Percentiles rank a stretch among this genome's conserved stretches.
Evolutionary conservation across 2,888 invertebrate species (phyloP).

Genomic region (Zygothrica quintamaculata): DNA sequence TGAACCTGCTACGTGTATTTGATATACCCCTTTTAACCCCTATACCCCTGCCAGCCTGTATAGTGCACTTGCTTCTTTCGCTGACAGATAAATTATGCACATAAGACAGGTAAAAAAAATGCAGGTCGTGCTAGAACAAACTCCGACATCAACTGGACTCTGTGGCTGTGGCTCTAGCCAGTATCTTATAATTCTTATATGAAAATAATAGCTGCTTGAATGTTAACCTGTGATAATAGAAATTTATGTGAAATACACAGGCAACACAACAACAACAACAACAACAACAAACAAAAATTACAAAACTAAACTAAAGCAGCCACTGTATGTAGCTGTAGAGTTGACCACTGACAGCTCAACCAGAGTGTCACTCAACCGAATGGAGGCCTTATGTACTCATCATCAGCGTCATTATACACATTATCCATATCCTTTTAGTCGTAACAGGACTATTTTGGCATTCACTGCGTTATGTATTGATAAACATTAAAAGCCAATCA

Average conservation of each 20-base stretch:
- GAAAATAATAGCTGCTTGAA: conserved; percentile 74
- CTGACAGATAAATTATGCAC: conserved; percentile 75
- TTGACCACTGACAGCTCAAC: conserved; percentile 33
- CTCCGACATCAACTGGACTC: conserved; percentile 4
- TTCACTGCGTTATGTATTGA: conserved; percentile 70
- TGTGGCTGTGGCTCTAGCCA: conserved; percentile 40
- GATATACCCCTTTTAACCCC: conserved; percentile 23
- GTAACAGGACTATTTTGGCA: conserved; percentile 22
- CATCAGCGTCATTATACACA: conserved; percentile 26
- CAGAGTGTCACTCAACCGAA: conserved; percentile 26
- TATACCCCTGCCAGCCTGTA: too few relatives aligned
- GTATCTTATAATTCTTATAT: conserved; percentile 76
- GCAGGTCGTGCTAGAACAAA: conserved; percentile 37
- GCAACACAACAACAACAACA: conserved; percentile 9
- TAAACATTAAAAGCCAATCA: conserved; percentile 79
- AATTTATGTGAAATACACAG: conserved; percentile 70
- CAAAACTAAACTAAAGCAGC: conserved; percentile 12
- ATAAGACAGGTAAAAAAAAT: conserved; percentile 47
- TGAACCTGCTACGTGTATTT: conserved; percentile 33
- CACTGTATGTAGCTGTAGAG: conserved; percentile 20
- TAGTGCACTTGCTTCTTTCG: conserved; percentile 52
- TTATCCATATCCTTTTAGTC: conserved; percentile 15
- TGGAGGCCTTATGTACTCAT: conserved; percentile 20
- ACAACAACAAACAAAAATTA: not conserved
- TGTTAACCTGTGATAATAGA: conserved; percentile 75